phyloP scores from a whole-genome alignment of 2,113 vertebrate species.

The Dendrocopos noguchii region DNA sequence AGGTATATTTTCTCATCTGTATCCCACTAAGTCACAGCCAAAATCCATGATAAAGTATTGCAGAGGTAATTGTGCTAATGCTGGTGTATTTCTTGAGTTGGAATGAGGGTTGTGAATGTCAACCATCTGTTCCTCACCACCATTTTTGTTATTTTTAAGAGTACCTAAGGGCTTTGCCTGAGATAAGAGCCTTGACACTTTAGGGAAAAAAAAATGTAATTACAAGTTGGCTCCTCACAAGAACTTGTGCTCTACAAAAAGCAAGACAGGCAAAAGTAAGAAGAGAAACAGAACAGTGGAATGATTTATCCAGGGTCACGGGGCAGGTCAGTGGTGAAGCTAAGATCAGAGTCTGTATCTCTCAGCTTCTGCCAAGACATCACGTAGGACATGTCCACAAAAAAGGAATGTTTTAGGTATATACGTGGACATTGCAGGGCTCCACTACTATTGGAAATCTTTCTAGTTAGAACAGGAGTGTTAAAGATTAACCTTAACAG shows the following conservation, averaged over 20 bases:
- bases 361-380: conserved; percentile 31
- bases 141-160: background rate
- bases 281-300: conserved; percentile 41
- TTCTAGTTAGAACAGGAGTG: conserved; percentile 13
- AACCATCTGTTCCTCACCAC: background rate
- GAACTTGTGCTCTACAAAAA: background rate
- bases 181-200: background rate
- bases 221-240: background rate
- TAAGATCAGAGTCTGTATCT: conserved; percentile 49
- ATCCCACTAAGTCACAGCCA: background rate
- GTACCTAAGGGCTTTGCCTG: background rate
- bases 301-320: conserved; percentile 57
- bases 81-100: background rate
- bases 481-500: conserved; percentile 51
- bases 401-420: conserved; percentile 36
- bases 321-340: background rate
- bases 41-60: background rate
- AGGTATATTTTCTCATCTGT: background rate
- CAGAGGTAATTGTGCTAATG: background rate
- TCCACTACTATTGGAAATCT: conserved; percentile 31
- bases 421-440: conserved; percentile 14
- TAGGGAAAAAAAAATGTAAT: background rate
- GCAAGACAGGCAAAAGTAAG: conserved; percentile 3
- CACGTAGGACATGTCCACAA: conserved; percentile 51
- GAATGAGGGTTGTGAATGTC: background rate